These are phyloP conservation scores for Delphinus delphis DNA, from an alignment of 2,113 vertebrate species.

Conservation along the genomic window DNA sequence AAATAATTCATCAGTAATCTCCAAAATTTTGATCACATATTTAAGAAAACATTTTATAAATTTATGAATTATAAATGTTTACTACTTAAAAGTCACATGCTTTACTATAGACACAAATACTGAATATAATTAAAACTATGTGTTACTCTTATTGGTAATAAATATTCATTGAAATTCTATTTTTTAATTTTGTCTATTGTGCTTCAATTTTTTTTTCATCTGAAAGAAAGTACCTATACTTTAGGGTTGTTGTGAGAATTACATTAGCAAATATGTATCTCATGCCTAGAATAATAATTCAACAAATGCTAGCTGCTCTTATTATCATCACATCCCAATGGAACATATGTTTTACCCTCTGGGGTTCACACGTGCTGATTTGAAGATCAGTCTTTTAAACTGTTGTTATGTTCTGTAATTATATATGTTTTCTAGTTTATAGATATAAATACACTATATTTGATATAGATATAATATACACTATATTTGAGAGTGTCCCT, in stretches of 20 bases:
- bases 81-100: neutral
- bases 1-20: neutral
- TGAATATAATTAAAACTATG: neutral
- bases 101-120: neutral
- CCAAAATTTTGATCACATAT: neutral
- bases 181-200: neutral
- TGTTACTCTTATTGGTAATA: neutral
- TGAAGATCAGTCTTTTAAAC: neutral
- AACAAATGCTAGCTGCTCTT: neutral
- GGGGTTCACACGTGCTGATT: neutral
- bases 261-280: neutral
- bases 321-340: neutral
- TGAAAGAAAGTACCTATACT: neutral
- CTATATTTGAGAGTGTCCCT: too few relatives aligned
- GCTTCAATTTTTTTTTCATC: neutral
- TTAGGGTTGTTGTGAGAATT: neutral
- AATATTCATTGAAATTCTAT: neutral
- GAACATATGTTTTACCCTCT: neutral
- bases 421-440: neutral
- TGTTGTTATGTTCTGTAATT: neutral
- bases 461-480: too few relatives aligned
- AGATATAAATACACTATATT: too few relatives aligned
- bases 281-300: neutral
- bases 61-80: neutral
- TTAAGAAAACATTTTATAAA: neutral